phyloP scores from a whole-genome alignment of 1,140 invertebrate species.

The Cyphomyrmex costatus region DNA sequence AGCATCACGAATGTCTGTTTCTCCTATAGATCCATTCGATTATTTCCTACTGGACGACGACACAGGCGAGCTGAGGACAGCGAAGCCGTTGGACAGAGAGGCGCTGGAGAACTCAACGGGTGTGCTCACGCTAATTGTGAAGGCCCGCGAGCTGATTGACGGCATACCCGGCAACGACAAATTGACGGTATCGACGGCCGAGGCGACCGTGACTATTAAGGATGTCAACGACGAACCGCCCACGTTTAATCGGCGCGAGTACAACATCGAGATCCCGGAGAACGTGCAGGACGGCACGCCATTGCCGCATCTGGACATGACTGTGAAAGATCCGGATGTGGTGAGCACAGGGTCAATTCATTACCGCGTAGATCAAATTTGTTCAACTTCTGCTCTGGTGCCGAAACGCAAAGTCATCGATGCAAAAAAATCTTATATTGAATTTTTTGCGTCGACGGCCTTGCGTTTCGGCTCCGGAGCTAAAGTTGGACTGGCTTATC shows the following conservation, averaged over 20 bases:
- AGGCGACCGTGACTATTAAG: constrained; percentile 94
- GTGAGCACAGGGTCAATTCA: constrained; percentile 86
- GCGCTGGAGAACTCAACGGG: constrained; percentile 92
- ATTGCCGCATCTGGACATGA: constrained; percentile 94
- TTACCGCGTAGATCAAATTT: not conserved
- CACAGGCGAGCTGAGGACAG: constrained; percentile 93
- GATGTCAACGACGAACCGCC: constrained; percentile 98
- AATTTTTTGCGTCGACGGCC: too few relatives aligned
- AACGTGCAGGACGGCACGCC: constrained; percentile 94
- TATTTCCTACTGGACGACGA: constrained; percentile 93
- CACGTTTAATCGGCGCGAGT: constrained; percentile 93
- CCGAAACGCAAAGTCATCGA: too few relatives aligned
- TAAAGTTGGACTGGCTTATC: too few relatives aligned
- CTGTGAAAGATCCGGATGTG: constrained; percentile 94
- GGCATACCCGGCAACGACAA: constrained; percentile 90
- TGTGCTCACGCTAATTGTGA: constrained; percentile 91
- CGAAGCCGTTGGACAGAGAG: constrained; percentile 94
- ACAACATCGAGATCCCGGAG: constrained; percentile 93
- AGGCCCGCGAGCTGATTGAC: constrained; percentile 93
- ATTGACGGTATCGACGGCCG: constrained; percentile 89
- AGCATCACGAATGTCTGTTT: not conserved
- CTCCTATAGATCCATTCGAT: constrained; percentile 92
- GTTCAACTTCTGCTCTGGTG: too few relatives aligned
- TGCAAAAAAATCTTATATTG: too few relatives aligned
- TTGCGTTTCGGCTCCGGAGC: too few relatives aligned